phyloP scores from a whole-genome alignment of 2,113 vertebrate species.

The Marmota monax region DNA sequence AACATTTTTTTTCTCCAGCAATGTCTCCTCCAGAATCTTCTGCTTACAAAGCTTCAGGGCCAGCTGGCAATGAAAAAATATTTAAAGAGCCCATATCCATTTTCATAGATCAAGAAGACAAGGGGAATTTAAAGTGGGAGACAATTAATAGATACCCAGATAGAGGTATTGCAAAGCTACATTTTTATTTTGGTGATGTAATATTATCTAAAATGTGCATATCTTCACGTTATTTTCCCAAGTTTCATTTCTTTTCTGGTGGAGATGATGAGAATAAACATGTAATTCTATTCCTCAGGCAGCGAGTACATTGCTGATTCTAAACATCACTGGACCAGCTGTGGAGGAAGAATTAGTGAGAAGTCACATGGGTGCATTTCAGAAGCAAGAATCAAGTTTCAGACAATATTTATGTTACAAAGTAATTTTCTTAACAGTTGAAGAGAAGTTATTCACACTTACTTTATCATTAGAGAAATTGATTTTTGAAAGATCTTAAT shows the following conservation, averaged over 20 bases:
- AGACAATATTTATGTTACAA: background rate
- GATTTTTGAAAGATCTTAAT: background rate
- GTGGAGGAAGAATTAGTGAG: background rate
- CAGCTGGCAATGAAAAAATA: background rate
- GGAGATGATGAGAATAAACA: background rate
- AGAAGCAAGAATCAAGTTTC: constrained; percentile 16
- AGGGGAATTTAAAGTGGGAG: background rate
- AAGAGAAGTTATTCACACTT: background rate
- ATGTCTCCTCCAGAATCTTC: background rate
- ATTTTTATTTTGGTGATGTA: background rate
- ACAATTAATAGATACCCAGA: background rate
- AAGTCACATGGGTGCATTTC: background rate
- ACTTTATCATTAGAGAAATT: background rate
- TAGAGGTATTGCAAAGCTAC: background rate
- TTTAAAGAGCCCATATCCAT: background rate
- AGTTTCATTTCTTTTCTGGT: background rate
- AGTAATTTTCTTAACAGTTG: background rate
- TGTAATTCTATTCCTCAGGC: background rate
- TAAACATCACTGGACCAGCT: background rate
- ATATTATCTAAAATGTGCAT: background rate
- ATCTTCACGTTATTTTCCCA: background rate
- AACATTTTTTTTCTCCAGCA: background rate
- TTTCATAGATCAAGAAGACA: background rate
- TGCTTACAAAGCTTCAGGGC: background rate
- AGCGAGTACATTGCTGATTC: background rate